Evolutionary conservation across 2,113 vertebrate genomes (phyloP).

Genomic region (Bothrops jararaca): DNA sequence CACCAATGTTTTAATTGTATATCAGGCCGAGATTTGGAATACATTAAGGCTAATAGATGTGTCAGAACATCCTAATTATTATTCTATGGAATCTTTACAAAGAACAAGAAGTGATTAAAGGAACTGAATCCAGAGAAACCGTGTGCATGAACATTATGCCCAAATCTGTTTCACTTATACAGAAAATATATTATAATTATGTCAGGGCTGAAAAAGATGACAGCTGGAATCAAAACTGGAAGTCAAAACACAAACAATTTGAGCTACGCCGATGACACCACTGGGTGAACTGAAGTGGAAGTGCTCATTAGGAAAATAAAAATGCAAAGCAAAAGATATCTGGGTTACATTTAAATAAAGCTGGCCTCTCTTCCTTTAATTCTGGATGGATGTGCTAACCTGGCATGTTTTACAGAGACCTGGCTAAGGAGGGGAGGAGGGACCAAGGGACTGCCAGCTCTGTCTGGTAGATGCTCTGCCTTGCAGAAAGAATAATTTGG

Average conservation of each 20-base stretch:
- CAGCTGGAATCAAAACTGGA: not conserved
- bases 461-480: not conserved
- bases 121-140: not conserved
- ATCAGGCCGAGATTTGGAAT: not conserved
- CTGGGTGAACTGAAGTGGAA: not conserved
- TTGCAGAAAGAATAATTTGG: not conserved
- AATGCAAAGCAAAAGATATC: not conserved
- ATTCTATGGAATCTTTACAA: not conserved
- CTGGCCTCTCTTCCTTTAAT: not conserved
- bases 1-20: not conserved
- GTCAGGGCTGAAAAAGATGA: not conserved
- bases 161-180: not conserved
- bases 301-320: not conserved
- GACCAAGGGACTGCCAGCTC: not conserved
- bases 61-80: not conserved
- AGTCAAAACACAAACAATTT: not conserved
- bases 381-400: not conserved
- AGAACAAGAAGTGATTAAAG: not conserved
- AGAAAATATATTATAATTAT: not conserved
- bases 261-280: not conserved
- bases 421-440: not conserved
- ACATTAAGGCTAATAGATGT: not conserved
- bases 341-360: not conserved
- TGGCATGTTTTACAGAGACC: not conserved
- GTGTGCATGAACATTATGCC: not conserved